These are phyloP conservation scores for Eristalis tenax DNA, from an alignment of 2,888 invertebrate genomes.

Conservation along the genomic window DNA sequence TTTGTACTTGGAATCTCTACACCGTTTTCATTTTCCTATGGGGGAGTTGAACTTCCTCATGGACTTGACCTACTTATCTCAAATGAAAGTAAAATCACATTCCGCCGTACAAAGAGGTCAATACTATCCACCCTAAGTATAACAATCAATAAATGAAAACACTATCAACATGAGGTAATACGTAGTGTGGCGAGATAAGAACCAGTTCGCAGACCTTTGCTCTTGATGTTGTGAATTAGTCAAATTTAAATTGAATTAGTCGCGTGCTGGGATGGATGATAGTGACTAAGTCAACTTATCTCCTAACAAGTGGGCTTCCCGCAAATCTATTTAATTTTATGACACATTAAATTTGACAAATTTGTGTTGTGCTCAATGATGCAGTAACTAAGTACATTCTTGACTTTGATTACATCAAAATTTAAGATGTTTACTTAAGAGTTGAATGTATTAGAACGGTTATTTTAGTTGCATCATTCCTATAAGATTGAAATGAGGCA, in stretches of 20 bases:
- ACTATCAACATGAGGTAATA: background rate
- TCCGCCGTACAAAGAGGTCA: background rate
- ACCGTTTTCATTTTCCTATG: background rate
- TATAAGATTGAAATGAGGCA: background rate
- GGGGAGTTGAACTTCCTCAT: constrained; percentile 23
- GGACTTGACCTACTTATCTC: constrained; percentile 32
- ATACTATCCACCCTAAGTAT: background rate
- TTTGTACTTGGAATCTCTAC: constrained; percentile 18
- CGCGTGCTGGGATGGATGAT: background rate
- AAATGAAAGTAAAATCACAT: constrained; percentile 10
- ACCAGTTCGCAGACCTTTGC: constrained; percentile 13
- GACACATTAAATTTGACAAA: background rate
- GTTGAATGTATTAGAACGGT: background rate
- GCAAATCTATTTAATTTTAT: background rate
- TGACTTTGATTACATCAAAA: background rate
- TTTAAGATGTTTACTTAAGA: background rate
- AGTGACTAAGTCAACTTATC: background rate
- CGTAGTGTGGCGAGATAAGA: constrained; percentile 4
- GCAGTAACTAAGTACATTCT: background rate
- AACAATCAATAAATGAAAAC: background rate
- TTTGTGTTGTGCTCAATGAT: background rate
- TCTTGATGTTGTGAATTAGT: background rate
- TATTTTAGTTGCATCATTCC: background rate
- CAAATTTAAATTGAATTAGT: background rate
- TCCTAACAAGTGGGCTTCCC: background rate